Evolutionary conservation across 2,888 invertebrate genomes (phyloP).

Genomic region (Lasiommata megera): DNA sequence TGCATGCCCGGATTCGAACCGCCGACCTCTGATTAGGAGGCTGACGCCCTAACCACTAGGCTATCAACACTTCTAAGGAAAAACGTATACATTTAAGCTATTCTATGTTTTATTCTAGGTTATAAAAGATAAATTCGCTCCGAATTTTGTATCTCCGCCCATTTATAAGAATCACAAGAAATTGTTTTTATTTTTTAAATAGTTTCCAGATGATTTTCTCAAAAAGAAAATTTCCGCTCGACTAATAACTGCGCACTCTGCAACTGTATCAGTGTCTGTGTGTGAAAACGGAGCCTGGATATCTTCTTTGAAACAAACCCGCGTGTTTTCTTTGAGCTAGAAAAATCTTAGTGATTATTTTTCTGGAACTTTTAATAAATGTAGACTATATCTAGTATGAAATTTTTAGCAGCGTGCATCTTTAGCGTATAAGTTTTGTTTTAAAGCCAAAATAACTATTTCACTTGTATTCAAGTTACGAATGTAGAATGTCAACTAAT

Average conservation of each 20-base stretch:
- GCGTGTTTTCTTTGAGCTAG: slow-evolving; percentile 8
- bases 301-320: slow-evolving; percentile 13
- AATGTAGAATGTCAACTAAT: too few species aligned
- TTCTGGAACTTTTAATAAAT: neutral
- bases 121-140: too few species aligned
- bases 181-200: neutral
- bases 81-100: too few species aligned
- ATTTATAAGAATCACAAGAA: too few species aligned
- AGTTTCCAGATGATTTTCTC: neutral
- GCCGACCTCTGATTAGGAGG: too few species aligned
- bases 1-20: too few species aligned
- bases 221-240: slow-evolving; percentile 1
- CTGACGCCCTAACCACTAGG: too few species aligned
- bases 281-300: neutral
- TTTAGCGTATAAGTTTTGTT: neutral
- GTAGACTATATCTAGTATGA: neutral
- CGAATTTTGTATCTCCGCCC: too few species aligned
- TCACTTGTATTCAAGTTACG: neutral
- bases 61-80: too few species aligned
- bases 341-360: neutral
- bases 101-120: too few species aligned
- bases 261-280: slow-evolving; percentile 5
- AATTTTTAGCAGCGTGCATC: neutral
- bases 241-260: neutral
- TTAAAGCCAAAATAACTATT: neutral